These are phyloP conservation scores for Sinonovacula constricta DNA, from an alignment of 1,140 invertebrate species.

Conservation along the genomic window DNA sequence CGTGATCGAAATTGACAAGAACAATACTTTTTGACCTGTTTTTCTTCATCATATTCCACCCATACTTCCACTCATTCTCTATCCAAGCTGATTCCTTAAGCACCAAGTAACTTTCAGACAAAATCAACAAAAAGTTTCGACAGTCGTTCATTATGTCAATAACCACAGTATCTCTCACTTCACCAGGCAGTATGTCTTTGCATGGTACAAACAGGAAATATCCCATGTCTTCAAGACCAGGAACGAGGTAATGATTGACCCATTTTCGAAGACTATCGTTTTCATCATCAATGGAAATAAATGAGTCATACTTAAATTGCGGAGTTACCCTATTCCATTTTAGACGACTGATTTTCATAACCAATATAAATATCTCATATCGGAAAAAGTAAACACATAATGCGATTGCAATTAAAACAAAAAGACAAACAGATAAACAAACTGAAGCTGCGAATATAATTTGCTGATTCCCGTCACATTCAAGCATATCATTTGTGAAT, in stretches of 20 bases:
- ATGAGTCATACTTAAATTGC: conserved; percentile 2
- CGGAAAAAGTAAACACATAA: neutral
- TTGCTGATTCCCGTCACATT: neutral
- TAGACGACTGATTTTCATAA: neutral
- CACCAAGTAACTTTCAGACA: conserved; percentile 25
- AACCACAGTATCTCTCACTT: conserved; percentile 1
- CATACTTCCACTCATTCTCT: conserved; percentile 32
- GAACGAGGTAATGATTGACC: conserved; percentile 1
- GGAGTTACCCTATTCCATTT: neutral
- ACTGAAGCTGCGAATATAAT: neutral
- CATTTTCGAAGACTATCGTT: conserved; percentile 13
- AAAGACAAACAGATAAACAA: neutral
- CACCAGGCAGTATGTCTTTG: conserved; percentile 11
- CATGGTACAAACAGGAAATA: conserved; percentile 21
- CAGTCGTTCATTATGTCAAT: neutral
- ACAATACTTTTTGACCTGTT: neutral
- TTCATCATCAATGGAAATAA: conserved; percentile 21
- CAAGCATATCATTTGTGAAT: neutral
- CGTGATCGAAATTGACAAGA: conserved; percentile 16
- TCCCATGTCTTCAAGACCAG: neutral
- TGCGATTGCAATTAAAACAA: neutral
- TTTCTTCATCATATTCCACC: neutral
- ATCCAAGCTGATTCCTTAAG: neutral
- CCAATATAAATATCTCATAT: neutral
- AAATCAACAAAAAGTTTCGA: conserved; percentile 11